These are phyloP conservation scores for Ceratina calcarata DNA, from an alignment of 1,140 invertebrate species.

Conservation along the genomic window DNA sequence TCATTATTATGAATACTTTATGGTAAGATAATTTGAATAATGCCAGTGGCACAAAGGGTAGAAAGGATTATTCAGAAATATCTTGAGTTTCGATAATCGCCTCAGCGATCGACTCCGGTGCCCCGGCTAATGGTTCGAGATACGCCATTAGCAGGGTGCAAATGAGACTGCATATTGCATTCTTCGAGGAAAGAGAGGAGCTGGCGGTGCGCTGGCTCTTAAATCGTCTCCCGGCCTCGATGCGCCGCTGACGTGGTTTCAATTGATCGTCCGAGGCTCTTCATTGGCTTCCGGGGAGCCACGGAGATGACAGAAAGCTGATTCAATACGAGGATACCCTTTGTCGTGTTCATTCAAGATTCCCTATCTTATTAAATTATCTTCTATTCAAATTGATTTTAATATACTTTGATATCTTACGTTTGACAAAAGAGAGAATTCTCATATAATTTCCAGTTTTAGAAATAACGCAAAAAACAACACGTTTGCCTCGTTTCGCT, in stretches of 20 bases:
- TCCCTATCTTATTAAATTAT: no score
- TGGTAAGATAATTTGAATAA: neutral
- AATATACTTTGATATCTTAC: no score
- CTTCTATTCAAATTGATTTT: no score
- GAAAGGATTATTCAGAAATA: slow-evolving; percentile 18
- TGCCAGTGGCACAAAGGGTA: neutral
- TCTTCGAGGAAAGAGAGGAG: slow-evolving; percentile 66
- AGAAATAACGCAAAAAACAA: no score
- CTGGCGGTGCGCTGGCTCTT: slow-evolving; percentile 7
- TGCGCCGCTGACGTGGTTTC: slow-evolving; percentile 72
- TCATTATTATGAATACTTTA: no score
- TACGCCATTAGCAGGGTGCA: slow-evolving; percentile 58
- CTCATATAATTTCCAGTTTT: no score
- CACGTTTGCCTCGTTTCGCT: no score
- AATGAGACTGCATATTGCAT: slow-evolving; percentile 75
- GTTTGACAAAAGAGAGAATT: no score
- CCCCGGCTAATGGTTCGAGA: slow-evolving; percentile 47
- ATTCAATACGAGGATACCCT: neutral
- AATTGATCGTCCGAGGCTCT: slow-evolving; percentile 67
- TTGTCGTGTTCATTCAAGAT: no score
- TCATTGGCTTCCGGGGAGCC: slow-evolving; percentile 5
- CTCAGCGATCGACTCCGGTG: slow-evolving; percentile 10
- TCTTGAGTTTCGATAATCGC: slow-evolving; percentile 14
- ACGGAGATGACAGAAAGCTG: slow-evolving; percentile 1
- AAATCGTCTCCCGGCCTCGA: slow-evolving; percentile 61